These are phyloP conservation scores for Aporophyla nigra DNA, from an alignment of 2,888 invertebrate genomes.

Conservation along the genomic window DNA sequence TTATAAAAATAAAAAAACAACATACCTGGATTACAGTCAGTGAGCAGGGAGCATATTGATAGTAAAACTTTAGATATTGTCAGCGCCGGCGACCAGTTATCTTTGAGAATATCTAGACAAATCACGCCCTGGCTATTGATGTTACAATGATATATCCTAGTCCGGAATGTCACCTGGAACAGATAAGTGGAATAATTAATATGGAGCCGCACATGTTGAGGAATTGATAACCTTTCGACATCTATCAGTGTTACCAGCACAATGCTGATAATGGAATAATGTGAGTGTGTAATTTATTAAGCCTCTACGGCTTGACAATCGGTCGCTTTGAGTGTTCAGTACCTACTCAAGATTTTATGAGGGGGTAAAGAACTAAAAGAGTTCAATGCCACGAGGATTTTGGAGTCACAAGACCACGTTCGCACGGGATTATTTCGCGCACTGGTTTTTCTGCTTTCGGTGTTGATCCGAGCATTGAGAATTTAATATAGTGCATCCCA, in stretches of 20 bases:
- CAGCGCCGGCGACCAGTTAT: conserved; percentile 99
- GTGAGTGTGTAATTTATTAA: neutral
- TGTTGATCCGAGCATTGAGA: too few relatives aligned
- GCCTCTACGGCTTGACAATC: neutral
- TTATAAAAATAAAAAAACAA: neutral
- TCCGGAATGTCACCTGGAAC: conserved; percentile 96
- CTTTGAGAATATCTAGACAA: conserved; percentile 99
- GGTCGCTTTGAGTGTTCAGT: neutral
- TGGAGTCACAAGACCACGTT: too few relatives aligned
- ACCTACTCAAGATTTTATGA: neutral
- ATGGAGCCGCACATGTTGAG: neutral
- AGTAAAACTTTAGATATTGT: conserved; percentile 99
- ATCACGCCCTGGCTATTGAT: conserved; percentile 99
- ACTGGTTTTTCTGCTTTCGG: too few relatives aligned
- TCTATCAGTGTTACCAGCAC: neutral
- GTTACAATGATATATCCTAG: conserved; percentile 99
- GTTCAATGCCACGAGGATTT: neutral
- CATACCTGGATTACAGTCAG: conserved; percentile 99
- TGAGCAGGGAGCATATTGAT: conserved; percentile 99
- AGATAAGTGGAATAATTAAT: conserved; percentile 22
- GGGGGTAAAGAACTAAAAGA: neutral
- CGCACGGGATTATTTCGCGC: too few relatives aligned
- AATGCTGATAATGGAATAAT: neutral
- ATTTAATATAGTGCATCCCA: too few relatives aligned
- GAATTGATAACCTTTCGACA: conserved; percentile 30